These are phyloP conservation scores for Sweltsa coloradensis DNA, from an alignment of 1,140 invertebrate genomes.

Conservation along the genomic window DNA sequence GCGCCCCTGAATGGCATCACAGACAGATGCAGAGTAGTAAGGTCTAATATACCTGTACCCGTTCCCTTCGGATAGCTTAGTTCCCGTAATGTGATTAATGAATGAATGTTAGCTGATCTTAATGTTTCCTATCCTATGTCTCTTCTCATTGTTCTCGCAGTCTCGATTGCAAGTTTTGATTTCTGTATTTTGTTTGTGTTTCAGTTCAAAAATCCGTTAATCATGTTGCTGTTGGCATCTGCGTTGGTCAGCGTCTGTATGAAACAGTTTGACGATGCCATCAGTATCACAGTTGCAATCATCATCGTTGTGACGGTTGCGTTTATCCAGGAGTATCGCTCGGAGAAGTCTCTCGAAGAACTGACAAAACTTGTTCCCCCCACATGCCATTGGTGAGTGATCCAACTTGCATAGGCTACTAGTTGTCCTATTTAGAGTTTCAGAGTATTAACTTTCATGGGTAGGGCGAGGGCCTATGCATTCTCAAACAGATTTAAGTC, in stretches of 20 bases:
- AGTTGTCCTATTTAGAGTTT: background rate
- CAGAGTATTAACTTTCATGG: background rate
- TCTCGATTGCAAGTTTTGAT: background rate
- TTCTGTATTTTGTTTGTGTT: constrained; percentile 25
- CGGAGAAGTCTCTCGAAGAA: constrained; percentile 98
- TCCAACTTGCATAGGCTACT: background rate
- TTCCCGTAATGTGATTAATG: background rate
- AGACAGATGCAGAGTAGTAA: constrained; percentile 2
- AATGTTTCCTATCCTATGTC: background rate
- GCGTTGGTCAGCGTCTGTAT: constrained; percentile 91
- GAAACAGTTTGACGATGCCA: constrained; percentile 96
- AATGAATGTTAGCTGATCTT: background rate
- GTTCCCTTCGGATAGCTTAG: background rate
- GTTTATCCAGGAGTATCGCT: constrained; percentile 98
- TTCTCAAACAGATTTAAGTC: background rate
- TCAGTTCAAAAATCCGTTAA: constrained; percentile 95
- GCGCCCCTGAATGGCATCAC: no score
- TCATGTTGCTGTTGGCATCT: constrained; percentile 86
- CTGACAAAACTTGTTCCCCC: constrained; percentile 95
- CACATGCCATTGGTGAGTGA: constrained; percentile 58
- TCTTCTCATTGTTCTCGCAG: background rate
- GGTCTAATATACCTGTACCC: background rate
- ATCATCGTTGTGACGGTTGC: constrained; percentile 98
- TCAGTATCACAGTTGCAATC: constrained; percentile 93
- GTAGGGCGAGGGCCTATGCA: background rate